Conservation (phyloP, 2,113 vertebrate species). For the Platanista minor region DNA sequence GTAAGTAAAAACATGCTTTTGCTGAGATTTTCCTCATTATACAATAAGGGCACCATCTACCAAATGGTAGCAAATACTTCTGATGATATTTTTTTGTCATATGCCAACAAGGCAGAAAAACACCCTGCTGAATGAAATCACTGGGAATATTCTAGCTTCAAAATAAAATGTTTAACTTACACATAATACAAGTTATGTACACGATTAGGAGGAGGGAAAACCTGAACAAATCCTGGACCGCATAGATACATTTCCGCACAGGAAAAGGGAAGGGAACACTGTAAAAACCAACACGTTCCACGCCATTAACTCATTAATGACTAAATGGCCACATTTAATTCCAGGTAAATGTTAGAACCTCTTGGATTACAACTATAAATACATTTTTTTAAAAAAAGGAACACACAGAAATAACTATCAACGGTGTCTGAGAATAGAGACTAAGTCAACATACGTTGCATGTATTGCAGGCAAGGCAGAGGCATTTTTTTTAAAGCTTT, state of each 20-base stretch:
- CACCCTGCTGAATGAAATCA: conserved; percentile 80
- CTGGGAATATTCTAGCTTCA: conserved; percentile 78
- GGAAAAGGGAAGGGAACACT: conserved; percentile 69
- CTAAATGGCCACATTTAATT: conserved; percentile 77
- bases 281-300: conserved; percentile 75
- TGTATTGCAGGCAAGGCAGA: conserved; percentile 99
- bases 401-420: conserved; percentile 82
- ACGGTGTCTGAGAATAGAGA: conserved; percentile 82
- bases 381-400: conserved; percentile 72
- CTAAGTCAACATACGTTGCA: conserved; percentile 87
- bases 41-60: conserved; percentile 74
- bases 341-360: conserved; percentile 81
- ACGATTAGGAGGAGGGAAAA: conserved; percentile 75
- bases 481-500: conserved; percentile 99
- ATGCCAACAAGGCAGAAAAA: conserved; percentile 81
- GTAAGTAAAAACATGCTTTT: conserved; percentile 70
- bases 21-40: conserved; percentile 68
- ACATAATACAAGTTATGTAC: conserved; percentile 89
- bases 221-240: conserved; percentile 80
- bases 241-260: conserved; percentile 64
- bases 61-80: conserved; percentile 78
- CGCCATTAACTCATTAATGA: conserved; percentile 77
- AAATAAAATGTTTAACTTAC: conserved; percentile 88
- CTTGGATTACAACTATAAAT: conserved; percentile 86
- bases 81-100: conserved; percentile 73